A percentile compares a stretch with the other conserved stretches of the same genome.
phyloP scores from a whole-genome alignment of 2,888 invertebrate species.

The Belgica antarctica region DNA sequence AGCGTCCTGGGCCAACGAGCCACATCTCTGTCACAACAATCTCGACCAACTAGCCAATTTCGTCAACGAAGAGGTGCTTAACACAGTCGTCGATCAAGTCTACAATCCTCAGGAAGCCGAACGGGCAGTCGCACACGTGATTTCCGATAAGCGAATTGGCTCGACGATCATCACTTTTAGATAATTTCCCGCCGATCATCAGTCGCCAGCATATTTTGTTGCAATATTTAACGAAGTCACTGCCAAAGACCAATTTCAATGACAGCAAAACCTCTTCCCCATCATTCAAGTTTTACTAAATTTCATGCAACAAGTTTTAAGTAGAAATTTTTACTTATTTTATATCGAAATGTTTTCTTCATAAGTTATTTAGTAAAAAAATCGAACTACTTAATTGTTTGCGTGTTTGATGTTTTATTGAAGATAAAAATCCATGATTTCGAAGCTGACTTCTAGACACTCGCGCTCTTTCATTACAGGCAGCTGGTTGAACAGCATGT shows the following conservation, averaged over 20 bases:
- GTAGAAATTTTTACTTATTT: background rate
- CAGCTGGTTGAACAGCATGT: no score
- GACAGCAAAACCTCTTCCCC: background rate
- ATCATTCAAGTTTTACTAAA: background rate
- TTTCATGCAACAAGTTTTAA: background rate
- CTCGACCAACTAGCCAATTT: slow-evolving; percentile 53
- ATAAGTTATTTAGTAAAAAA: slow-evolving; percentile 50
- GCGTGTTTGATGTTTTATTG: slow-evolving; percentile 57
- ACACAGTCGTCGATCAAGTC: slow-evolving; percentile 61
- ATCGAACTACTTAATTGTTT: slow-evolving; percentile 57
- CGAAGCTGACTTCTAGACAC: slow-evolving; percentile 59
- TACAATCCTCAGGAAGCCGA: slow-evolving; percentile 52
- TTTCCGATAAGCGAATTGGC: slow-evolving; percentile 50
- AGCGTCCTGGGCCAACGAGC: slow-evolving; percentile 49
- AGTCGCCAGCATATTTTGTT: background rate
- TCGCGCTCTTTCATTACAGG: no score
- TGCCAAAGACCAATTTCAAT: background rate
- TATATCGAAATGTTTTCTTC: background rate
- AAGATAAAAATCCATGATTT: slow-evolving; percentile 61
- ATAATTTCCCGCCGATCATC: slow-evolving; percentile 45
- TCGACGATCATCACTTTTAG: slow-evolving; percentile 57
- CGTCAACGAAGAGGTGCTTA: slow-evolving; percentile 59
- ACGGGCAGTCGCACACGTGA: slow-evolving; percentile 55
- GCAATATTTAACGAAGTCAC: background rate
- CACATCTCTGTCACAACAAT: slow-evolving; percentile 51